These are phyloP conservation scores for Asarcornis scutulata DNA, from an alignment of 2,113 vertebrate genomes.

Conservation along the genomic window DNA sequence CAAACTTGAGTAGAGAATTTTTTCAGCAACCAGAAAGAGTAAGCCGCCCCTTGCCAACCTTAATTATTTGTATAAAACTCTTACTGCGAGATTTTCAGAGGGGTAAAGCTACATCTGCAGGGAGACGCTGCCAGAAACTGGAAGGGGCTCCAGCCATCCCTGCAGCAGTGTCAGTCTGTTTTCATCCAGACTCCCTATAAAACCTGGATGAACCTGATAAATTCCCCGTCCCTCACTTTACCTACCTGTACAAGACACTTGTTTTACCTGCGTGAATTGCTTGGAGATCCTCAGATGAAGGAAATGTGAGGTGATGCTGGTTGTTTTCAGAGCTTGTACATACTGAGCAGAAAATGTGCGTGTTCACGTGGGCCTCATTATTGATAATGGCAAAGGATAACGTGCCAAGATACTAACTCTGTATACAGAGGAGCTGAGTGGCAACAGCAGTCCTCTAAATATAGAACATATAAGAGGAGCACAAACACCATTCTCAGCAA, in stretches of 20 bases:
- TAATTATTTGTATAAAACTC: background rate
- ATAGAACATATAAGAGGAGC: background rate
- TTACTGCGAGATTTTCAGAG: background rate
- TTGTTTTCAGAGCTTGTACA: background rate
- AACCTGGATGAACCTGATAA: background rate
- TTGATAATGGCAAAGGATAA: background rate
- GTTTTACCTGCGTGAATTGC: background rate
- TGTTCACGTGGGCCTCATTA: background rate
- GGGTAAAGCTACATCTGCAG: background rate
- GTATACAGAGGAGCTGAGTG: background rate
- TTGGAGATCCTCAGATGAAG: background rate
- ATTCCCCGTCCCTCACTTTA: background rate
- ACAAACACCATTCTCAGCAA: constrained; percentile 10
- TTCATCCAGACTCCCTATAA: background rate
- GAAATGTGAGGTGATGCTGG: background rate
- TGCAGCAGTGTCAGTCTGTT: background rate
- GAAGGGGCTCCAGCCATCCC: background rate
- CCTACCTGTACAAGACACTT: background rate
- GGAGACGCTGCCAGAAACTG: background rate
- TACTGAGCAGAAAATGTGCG: background rate
- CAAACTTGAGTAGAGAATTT: background rate
- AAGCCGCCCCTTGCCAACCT: background rate
- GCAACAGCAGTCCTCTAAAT: constrained; percentile 31
- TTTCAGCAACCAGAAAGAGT: background rate
- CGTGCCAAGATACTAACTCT: background rate